A percentile compares a stretch with the other conserved stretches of the same genome.
Conservation (phyloP, 2,888 invertebrate genomes). For the Papilio gigon region DNA sequence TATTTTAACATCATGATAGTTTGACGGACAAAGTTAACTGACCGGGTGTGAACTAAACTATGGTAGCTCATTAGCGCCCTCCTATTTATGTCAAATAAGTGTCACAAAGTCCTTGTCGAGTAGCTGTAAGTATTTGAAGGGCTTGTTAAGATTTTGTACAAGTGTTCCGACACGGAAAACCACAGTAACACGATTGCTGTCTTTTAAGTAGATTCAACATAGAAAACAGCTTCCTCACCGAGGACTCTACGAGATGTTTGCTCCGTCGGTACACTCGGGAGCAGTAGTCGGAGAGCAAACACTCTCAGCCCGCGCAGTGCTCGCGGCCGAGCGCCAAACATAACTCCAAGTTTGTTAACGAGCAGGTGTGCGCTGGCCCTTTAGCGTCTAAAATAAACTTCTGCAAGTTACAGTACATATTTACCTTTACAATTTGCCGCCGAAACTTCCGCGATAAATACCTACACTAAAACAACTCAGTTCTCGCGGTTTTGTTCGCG, state of each 20-base stretch:
- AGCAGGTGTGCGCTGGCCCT: slow-evolving; percentile 7
- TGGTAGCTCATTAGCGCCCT: no score
- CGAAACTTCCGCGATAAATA: not conserved
- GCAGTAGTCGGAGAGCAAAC: not conserved
- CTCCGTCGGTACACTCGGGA: not conserved
- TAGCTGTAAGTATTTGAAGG: no score
- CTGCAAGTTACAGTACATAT: not conserved
- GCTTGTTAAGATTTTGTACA: no score
- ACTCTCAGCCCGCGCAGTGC: not conserved
- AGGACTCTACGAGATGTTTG: not conserved
- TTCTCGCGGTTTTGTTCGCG: not conserved
- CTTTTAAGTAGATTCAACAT: no score
- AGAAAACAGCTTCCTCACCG: not conserved
- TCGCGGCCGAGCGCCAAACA: not conserved
- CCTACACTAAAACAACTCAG: not conserved
- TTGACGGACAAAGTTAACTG: no score
- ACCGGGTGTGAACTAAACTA: no score
- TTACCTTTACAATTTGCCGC: not conserved
- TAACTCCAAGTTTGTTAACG: not conserved
- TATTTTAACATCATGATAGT: not conserved
- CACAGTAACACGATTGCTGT: no score
- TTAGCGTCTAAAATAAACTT: not conserved
- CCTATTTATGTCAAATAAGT: no score
- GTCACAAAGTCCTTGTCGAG: no score
- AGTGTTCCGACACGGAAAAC: no score